Evolutionary conservation across 2,113 vertebrate species (phyloP).

Genomic region (Oxygymnocypris stewartii): DNA sequence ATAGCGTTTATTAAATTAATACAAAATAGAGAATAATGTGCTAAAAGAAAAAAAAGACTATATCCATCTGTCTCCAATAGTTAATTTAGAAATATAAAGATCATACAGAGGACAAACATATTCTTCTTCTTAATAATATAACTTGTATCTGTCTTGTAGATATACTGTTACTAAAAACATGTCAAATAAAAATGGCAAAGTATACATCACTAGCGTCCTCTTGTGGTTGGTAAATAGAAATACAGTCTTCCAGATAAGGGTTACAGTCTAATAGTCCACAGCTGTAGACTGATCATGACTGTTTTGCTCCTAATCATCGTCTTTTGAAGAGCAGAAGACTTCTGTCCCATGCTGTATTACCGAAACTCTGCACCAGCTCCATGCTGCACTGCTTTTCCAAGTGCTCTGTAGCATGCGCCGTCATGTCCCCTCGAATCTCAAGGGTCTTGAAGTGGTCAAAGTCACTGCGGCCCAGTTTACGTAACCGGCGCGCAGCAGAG

Average conservation of each 20-base stretch:
- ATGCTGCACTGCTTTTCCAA: conserved; percentile 80
- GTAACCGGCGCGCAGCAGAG: conserved; percentile 85
- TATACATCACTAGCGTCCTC: background rate
- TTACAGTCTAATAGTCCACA: too few relatives aligned
- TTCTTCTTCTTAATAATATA: background rate
- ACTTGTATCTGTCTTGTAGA: too few relatives aligned
- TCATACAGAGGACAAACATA: background rate
- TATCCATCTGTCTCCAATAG: background rate
- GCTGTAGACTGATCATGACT: too few relatives aligned
- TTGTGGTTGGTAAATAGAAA: background rate
- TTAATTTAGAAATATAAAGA: background rate
- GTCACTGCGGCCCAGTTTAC: conserved; percentile 82
- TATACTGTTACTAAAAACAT: background rate
- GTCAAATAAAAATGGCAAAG: background rate
- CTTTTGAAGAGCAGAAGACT: background rate
- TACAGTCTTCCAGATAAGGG: background rate
- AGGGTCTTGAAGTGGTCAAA: conserved; percentile 88
- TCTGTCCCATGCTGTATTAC: conserved; percentile 49
- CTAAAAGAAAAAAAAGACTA: background rate
- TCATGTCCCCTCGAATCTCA: conserved; percentile 81
- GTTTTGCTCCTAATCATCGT: background rate
- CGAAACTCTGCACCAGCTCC: conserved; percentile 83
- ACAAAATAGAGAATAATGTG: background rate
- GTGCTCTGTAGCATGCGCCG: conserved; percentile 73
- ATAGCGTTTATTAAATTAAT: background rate